phyloP scores from a whole-genome alignment of 2,888 invertebrate species.

The Caenorhabditis sp. region DNA sequence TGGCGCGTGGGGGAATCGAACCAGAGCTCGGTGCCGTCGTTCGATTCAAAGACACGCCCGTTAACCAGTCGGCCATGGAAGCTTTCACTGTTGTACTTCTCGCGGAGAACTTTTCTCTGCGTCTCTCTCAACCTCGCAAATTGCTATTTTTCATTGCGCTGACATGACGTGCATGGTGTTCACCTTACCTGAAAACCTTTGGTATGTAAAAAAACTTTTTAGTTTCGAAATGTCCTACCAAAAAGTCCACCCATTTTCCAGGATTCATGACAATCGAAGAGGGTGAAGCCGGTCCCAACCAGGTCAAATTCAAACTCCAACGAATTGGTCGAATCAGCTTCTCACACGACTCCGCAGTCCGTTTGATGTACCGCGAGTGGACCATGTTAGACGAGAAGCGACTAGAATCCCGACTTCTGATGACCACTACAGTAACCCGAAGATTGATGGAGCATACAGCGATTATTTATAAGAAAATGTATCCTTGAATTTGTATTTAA shows the following conservation, averaged over 20 bases:
- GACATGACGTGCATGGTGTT: no score
- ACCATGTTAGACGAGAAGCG: slow-evolving; percentile 66
- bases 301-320: slow-evolving; percentile 60
- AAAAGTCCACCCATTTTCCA: slow-evolving; percentile 21
- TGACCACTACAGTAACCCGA: slow-evolving; percentile 65
- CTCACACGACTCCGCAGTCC: slow-evolving; percentile 67
- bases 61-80: no score
- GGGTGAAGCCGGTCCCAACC: slow-evolving; percentile 60
- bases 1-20: no score
- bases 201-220: slow-evolving; percentile 1
- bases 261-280: slow-evolving; percentile 68
- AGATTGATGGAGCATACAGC: slow-evolving; percentile 67
- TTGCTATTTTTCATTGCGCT: no score
- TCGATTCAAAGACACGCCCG: no score
- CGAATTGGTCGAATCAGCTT: slow-evolving; percentile 68
- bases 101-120: no score
- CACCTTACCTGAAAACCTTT: no score
- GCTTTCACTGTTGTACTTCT: no score
- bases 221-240: no score
- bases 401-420: slow-evolving; percentile 64
- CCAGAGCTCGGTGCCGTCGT: no score
- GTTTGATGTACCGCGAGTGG: slow-evolving; percentile 70
- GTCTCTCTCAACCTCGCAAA: no score
- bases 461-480: slow-evolving; percentile 65
- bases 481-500: slow-evolving; percentile 52